These are phyloP conservation scores for Caenorhabditis brenneri DNA, from an alignment of 1,140 invertebrate genomes.

Conservation along the genomic window DNA sequence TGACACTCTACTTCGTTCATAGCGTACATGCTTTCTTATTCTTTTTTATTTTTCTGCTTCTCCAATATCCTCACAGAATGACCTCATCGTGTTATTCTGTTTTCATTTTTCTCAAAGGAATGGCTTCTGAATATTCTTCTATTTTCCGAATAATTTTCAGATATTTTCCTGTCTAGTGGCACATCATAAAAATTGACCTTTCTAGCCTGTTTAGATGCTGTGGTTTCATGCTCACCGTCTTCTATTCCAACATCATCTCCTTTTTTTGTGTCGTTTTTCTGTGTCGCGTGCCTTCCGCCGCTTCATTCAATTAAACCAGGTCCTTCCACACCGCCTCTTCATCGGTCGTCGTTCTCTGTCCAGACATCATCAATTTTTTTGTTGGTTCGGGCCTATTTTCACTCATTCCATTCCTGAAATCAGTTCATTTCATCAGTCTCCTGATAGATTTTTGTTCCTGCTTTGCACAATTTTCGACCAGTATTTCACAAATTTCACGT, in stretches of 20 bases:
- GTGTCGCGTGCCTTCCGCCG: constrained; percentile 7
- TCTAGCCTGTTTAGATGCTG: background rate
- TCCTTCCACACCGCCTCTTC: constrained; percentile 3
- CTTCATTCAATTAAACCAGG: constrained; percentile 41
- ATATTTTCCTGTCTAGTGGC: background rate
- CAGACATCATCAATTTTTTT: constrained; percentile 18
- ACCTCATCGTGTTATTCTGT: background rate
- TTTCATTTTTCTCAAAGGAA: background rate
- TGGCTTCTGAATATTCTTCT: background rate
- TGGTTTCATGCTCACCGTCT: background rate
- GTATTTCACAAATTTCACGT: background rate
- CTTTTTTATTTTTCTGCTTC: background rate
- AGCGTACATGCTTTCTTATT: background rate
- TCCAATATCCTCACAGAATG: background rate
- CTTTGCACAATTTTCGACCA: too few relatives aligned
- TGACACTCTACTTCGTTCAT: background rate
- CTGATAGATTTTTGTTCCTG: too few relatives aligned
- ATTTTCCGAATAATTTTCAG: background rate
- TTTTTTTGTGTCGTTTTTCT: background rate
- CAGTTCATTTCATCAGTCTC: background rate
- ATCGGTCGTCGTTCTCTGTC: background rate
- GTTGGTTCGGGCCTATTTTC: background rate
- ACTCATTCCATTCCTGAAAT: background rate
- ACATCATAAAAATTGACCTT: too few relatives aligned
- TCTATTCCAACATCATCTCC: background rate